Base-by-base conservation (phyloP, 2,888 invertebrate genomes). In the Ophion slaviceki region DNA sequence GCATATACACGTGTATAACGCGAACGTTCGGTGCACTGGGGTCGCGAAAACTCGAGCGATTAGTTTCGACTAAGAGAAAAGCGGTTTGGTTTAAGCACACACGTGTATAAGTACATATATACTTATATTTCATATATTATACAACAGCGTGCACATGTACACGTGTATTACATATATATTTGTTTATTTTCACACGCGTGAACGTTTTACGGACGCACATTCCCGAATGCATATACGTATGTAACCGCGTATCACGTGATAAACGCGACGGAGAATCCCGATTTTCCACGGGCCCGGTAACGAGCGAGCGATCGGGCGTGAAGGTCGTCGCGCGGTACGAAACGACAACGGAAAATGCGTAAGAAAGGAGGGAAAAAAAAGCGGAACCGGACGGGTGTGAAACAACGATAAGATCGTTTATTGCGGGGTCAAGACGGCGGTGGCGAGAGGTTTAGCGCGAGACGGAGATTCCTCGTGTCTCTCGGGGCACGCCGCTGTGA, bases 401-500 rank as follows among this genome's bases (percentile, higher is more conserved):
- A 36, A n/a, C 32, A 47, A 68, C 24, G 32, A 61, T 57, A 72
- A 14, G 53, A 53, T 17, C 17, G 5, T 17, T 53, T 53, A 3
- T 17, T 14, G 14, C 17, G 17, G 53, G 53, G 53, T 53, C 53
- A 17, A 14, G 53, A 17, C 53, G 53, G 14, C 53, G 53, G 5
- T 17, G 53, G 53, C 40, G 40, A 6, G 77, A 74, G 70, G 78
- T 75, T 62, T 64, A 67, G 71, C 80, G 81, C 80, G 64, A 59
- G 59, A 74, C 70, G 53, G 77, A 86, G 87, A 84, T 84, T 81
- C 84, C 86, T 86, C 86, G 84, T 84, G 86, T 86, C 84, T 84
- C 86, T 86, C 86, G 81, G 53, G 59, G 71, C 80, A 84, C 87
- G 89, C 89, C 61, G 75, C 89, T 90, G 81, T 87, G 90, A 86